Conservation (phyloP, 2,888 invertebrate species). For the Phortica magna region DNA sequence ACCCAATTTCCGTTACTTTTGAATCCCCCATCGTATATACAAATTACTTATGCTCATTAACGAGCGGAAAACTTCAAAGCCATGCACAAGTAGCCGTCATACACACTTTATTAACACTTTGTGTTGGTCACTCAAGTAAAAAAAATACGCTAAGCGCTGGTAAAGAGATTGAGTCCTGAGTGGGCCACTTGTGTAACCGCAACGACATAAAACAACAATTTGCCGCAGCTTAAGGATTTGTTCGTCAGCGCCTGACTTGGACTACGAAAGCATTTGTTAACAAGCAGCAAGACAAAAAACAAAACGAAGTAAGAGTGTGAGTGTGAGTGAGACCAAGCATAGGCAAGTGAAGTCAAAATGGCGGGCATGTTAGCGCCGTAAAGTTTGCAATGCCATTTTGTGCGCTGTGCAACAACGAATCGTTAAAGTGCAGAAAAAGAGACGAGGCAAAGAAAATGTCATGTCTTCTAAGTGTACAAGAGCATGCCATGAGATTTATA, state of each 20-base stretch:
- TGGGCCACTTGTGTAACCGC: not conserved
- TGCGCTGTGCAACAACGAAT: not conserved
- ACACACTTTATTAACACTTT: not conserved
- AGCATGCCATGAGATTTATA: not conserved
- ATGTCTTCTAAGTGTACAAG: slow-evolving; percentile 6
- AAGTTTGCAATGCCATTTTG: slow-evolving; percentile 10
- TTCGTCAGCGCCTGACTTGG: not conserved
- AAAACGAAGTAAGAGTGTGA: too few relatives aligned
- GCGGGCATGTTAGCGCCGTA: slow-evolving; percentile 16
- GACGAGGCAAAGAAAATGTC: not conserved
- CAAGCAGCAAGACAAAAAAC: not conserved
- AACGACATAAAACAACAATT: not conserved
- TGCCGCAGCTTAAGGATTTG: not conserved
- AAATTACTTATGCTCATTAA: not conserved
- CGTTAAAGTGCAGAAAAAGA: not conserved
- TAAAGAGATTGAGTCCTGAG: not conserved
- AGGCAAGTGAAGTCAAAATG: not conserved
- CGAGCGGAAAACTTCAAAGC: not conserved
- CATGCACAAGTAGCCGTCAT: not conserved
- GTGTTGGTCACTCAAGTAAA: not conserved
- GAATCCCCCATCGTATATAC: not conserved
- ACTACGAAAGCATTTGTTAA: not conserved
- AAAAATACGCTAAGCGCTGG: not conserved
- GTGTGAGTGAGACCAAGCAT: too few relatives aligned
- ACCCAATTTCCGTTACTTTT: too few relatives aligned